These are phyloP conservation scores for Amblyopsis rosae DNA, from an alignment of 2,113 vertebrate genomes.

Conservation along the genomic window DNA sequence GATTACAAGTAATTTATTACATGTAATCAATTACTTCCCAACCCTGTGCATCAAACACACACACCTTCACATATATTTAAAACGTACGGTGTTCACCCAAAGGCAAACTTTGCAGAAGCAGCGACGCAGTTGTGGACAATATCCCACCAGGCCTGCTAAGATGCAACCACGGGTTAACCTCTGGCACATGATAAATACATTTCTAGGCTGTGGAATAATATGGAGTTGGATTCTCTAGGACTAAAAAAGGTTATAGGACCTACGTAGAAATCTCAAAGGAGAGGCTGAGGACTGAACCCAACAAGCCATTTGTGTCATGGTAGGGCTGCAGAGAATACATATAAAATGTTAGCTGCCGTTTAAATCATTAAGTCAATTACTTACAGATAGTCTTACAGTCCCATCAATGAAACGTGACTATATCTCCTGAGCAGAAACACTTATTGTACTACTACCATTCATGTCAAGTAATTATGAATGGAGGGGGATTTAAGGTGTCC, in stretches of 20 bases:
- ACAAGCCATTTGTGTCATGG: background rate
- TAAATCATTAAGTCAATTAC: no score
- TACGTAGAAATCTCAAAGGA: background rate
- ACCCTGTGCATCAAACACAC: constrained; percentile 23
- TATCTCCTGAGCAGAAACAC: no score
- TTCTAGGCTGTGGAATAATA: constrained; percentile 41
- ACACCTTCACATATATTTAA: constrained; percentile 43
- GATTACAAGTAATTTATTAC: no score
- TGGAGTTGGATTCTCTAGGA: background rate
- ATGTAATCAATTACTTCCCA: no score
- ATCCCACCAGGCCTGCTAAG: constrained; percentile 30
- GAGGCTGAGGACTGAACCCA: background rate
- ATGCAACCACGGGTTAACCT: constrained; percentile 45
- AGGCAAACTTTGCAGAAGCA: background rate
- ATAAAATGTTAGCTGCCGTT: no score
- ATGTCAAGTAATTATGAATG: constrained; percentile 42
- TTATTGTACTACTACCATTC: no score
- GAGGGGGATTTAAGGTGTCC: constrained; percentile 37
- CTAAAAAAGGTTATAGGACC: constrained; percentile 2
- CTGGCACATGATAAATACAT: constrained; percentile 53
- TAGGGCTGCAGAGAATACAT: no score
- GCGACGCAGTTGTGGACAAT: background rate
- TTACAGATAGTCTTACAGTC: no score
- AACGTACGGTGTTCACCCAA: constrained; percentile 41
- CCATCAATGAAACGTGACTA: no score